These are phyloP conservation scores for Hyles euphorbiae DNA, from an alignment of 1,140 invertebrate species.

Conservation along the genomic window DNA sequence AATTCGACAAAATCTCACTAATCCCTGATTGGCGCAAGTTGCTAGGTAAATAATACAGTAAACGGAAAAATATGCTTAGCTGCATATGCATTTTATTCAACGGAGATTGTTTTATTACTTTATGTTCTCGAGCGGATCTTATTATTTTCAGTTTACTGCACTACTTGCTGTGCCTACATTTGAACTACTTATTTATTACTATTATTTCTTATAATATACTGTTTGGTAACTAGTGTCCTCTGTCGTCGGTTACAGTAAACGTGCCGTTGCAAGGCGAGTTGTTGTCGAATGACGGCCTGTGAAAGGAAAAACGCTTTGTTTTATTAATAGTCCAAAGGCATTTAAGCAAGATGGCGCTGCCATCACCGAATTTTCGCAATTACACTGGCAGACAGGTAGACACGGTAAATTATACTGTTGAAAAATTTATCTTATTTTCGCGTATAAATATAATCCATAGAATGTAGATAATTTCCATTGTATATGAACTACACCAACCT, in stretches of 20 bases:
- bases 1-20: conserved; percentile 23
- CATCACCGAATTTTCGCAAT: too few relatives aligned
- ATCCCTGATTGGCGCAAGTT: conserved; percentile 12
- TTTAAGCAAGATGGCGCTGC: conserved; percentile 6
- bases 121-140: too few relatives aligned
- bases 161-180: too few relatives aligned
- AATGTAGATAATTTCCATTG: too few relatives aligned
- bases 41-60: too few relatives aligned
- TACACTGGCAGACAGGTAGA: too few relatives aligned
- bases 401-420: too few relatives aligned
- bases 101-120: not conserved
- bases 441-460: too few relatives aligned
- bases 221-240: conserved; percentile 43
- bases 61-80: conserved; percentile 11
- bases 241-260: conserved; percentile 56
- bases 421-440: too few relatives aligned
- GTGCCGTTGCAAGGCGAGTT: conserved; percentile 50
- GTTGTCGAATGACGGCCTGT: conserved; percentile 32
- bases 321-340: conserved; percentile 8
- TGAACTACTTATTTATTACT: too few relatives aligned
- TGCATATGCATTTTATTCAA: conserved; percentile 10
- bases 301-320: conserved; percentile 9
- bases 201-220: not conserved
- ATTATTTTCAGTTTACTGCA: too few relatives aligned
- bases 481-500: too few relatives aligned